These are phyloP conservation scores for Eurytoma californica DNA, from an alignment of 2,888 invertebrate genomes.

Conservation along the genomic window DNA sequence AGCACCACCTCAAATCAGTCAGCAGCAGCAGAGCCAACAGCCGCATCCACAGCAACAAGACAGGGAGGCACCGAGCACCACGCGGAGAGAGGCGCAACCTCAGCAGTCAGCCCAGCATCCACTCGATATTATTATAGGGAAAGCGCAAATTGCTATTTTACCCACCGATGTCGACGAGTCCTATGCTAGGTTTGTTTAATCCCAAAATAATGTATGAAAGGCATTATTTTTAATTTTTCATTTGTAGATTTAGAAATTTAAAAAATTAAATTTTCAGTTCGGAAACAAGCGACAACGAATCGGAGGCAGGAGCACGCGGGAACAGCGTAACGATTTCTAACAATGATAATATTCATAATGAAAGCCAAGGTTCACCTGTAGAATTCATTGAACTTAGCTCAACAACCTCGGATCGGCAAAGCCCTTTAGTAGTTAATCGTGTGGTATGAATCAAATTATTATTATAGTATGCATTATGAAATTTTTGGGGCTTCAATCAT, in stretches of 20 bases:
- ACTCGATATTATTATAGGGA: no score
- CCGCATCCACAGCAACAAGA: background rate
- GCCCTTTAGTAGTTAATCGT: background rate
- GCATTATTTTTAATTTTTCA: no score
- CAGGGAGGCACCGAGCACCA: conserved; percentile 10
- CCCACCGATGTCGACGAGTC: conserved; percentile 24
- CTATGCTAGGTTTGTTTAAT: conserved; percentile 19
- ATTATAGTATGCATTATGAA: no score
- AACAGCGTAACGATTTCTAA: background rate
- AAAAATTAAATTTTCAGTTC: conserved; percentile 14
- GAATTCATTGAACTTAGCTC: background rate
- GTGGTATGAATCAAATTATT: no score
- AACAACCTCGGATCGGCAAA: background rate
- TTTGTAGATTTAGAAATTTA: no score
- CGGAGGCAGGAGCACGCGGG: conserved; percentile 25
- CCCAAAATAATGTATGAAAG: no score
- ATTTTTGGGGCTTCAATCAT: no score
- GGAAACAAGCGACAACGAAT: conserved; percentile 51
- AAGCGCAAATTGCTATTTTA: background rate
- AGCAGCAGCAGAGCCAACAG: conserved; percentile 62
- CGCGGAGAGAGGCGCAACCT: conserved; percentile 43
- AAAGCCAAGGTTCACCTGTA: background rate
- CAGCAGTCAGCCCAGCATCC: no score
- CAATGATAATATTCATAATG: conserved; percentile 18
- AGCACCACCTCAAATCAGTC: conserved; percentile 63